Conservation (phyloP, 1,140 invertebrate genomes). For the Phocides pigmalion region DNA sequence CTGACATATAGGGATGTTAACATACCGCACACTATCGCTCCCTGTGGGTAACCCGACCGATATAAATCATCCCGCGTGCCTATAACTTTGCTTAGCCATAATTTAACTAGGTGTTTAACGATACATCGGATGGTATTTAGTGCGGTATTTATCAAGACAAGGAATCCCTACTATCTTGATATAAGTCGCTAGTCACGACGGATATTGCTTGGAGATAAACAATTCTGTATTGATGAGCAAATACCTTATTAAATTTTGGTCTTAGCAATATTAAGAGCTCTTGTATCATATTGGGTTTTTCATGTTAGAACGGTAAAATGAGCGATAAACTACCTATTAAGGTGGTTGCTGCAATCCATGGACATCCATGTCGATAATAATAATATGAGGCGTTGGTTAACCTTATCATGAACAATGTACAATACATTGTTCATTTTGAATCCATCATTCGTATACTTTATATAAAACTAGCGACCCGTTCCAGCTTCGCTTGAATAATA, state of each 20-base stretch:
- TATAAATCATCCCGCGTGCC: slow-evolving; percentile 32
- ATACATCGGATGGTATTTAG: slow-evolving; percentile 32
- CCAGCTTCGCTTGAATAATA: too few relatives aligned
- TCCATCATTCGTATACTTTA: too few relatives aligned
- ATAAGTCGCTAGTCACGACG: neutral
- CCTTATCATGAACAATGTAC: too few relatives aligned
- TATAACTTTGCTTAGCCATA: slow-evolving; percentile 35
- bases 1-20: slow-evolving; percentile 33
- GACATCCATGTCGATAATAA: too few relatives aligned
- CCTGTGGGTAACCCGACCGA: slow-evolving; percentile 29
- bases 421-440: too few relatives aligned
- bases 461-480: too few relatives aligned
- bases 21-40: slow-evolving; percentile 30
- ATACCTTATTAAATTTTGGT: too few relatives aligned
- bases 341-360: too few relatives aligned
- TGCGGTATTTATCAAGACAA: slow-evolving; percentile 29
- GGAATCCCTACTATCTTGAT: slow-evolving; percentile 28
- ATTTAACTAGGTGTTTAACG: slow-evolving; percentile 34
- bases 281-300: slow-evolving; percentile 10
- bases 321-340: too few relatives aligned
- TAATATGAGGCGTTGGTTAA: too few relatives aligned
- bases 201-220: slow-evolving; percentile 1
- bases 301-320: too few relatives aligned
- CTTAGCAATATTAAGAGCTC: too few relatives aligned
- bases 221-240: neutral